These are phyloP conservation scores for Tigriopus californicus DNA, from an alignment of 2,888 invertebrate genomes.

Conservation along the genomic window DNA sequence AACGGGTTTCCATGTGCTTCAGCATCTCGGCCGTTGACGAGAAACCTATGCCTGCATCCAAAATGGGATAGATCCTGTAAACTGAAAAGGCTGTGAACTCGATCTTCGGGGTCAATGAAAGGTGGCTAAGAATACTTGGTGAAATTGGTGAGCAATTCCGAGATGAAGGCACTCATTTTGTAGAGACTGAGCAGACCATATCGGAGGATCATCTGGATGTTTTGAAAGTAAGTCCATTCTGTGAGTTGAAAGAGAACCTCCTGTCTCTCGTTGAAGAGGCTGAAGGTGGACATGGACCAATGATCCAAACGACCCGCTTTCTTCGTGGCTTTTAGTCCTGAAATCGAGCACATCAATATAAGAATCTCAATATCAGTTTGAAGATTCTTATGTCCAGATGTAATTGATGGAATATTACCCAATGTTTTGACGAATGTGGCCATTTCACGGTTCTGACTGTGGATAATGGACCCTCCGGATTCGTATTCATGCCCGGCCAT, in stretches of 20 bases:
- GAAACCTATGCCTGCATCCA: conserved; percentile 33
- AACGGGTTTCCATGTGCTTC: conserved; percentile 19
- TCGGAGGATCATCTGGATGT: conserved; percentile 28
- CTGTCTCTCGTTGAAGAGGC: no score
- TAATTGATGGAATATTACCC: conserved; percentile 23
- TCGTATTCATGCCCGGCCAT: conserved; percentile 35
- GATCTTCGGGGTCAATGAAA: no score
- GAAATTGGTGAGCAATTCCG: conserved; percentile 28
- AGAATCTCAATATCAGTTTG: not conserved
- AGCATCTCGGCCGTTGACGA: conserved; percentile 34
- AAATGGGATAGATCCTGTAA: conserved; percentile 38
- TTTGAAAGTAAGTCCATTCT: not conserved
- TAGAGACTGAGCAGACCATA: conserved; percentile 35
- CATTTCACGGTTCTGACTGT: conserved; percentile 39
- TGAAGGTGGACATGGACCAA: no score
- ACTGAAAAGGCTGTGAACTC: conserved; percentile 17
- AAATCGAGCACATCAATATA: not conserved
- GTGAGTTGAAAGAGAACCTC: not conserved
- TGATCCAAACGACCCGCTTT: no score
- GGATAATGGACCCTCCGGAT: conserved; percentile 40
- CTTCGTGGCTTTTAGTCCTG: no score
- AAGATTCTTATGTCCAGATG: no score
- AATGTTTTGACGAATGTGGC: conserved; percentile 33
- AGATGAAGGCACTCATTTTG: conserved; percentile 29
- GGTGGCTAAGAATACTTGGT: no score